Base-by-base conservation (phyloP, 35 echinoderm and acorn worm species). In the Lytechinus variegatus region DNA sequence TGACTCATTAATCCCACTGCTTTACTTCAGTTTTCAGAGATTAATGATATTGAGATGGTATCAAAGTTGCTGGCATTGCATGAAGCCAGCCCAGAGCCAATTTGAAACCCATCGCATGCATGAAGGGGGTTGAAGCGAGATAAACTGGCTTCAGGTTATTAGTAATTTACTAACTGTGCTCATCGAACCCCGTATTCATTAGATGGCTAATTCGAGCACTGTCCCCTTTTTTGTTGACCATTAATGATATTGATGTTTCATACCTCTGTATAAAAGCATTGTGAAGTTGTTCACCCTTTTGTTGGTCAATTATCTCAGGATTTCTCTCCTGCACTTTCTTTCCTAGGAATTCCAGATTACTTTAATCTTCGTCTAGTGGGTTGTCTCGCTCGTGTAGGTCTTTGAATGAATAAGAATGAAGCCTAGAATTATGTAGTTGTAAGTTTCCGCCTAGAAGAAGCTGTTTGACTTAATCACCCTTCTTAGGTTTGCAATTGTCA, bases 311-410 rank as follows among this genome's bases (percentile, higher is more conserved):
- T 79, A 79, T 24, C 16, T 79, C 16, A n/a, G 14, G n/a, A 79
- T 19, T 79, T 79, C 5, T 79, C 1, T 44, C 33, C 66, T 79
- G 66, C 19, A 79, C 66, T 79, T 79, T 79, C 61, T 21, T 71
- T 71, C 24, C 14, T 19, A 71, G 61, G 14, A 71, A 71, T 71
- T 21, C 66, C 66, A 79, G n/a, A 79, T 79, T 16, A 0, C 7
- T 79, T 79, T 79, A 79, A 79, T n/a, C 66, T 79, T 79, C 66
- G n/a, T 79, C 66, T 79, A 79, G 66, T 79, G 66, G 66, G 66
- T 79, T 79, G 66, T 79, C 66, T 8, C 19, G 19, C 16, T 79
- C 16, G n/a, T 19, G 66, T 79, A 79, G 66, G 61, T 71, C 61
- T 71, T 71, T 71, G 61, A 71, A 71, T 10, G 14, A 71, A 71